These are phyloP conservation scores for cattle (Bos taurus) DNA, from an alignment of 2,113 vertebrate genomes.

Conservation along the genomic window DNA sequence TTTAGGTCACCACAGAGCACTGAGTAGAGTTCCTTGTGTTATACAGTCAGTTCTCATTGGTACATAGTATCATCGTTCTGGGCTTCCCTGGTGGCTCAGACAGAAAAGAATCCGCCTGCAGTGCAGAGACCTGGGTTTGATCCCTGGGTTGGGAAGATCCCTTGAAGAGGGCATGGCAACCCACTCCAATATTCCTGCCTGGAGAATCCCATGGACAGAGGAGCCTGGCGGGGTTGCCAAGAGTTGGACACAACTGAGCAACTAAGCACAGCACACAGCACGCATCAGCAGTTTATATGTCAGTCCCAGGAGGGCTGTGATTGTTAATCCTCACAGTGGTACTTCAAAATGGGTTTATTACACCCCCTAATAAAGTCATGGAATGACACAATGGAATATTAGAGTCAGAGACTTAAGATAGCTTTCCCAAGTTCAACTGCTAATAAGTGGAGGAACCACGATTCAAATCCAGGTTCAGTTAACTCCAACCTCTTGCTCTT, in stretches of 20 bases:
- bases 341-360: not conserved
- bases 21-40: not conserved
- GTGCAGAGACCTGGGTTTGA: not conserved
- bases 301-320: not conserved
- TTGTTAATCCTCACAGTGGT: not conserved
- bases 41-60: not conserved
- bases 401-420: not conserved
- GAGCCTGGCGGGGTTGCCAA: not conserved
- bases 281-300: not conserved
- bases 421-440: not conserved
- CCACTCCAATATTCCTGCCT: not conserved
- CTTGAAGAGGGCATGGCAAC: not conserved
- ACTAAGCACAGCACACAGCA: not conserved
- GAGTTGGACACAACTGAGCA: not conserved
- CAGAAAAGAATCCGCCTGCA: not conserved
- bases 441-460: not conserved
- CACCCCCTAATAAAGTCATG: not conserved
- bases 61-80: not conserved
- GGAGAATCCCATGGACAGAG: not conserved
- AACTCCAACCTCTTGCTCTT: not conserved
- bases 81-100: not conserved
- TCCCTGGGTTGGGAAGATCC: not conserved
- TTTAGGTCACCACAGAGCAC: not conserved
- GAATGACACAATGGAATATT: not conserved
- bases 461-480: not conserved